These are phyloP conservation scores for Phoxinus phoxinus DNA, from an alignment of 2,113 vertebrate species.

Conservation along the genomic window DNA sequence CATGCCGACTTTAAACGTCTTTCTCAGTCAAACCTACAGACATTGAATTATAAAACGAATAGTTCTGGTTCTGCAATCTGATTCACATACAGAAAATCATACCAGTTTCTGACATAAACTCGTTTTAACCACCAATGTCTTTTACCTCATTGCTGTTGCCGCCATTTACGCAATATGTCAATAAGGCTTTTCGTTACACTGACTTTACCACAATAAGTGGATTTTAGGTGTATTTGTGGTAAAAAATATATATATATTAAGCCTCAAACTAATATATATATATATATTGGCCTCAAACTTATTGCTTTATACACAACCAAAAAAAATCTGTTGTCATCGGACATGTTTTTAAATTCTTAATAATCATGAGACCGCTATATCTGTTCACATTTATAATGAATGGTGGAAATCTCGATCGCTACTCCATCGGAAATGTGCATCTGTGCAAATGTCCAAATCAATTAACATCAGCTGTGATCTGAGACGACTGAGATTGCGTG, in stretches of 20 bases:
- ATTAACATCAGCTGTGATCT: neutral
- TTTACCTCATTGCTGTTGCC: neutral
- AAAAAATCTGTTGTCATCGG: neutral
- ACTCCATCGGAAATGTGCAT: neutral
- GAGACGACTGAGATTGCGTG: neutral
- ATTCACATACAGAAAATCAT: neutral
- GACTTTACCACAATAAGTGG: neutral
- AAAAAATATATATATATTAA: too few species aligned
- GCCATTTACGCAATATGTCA: neutral
- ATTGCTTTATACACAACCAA: neutral
- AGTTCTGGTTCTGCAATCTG: neutral
- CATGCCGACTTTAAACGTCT: too few species aligned
- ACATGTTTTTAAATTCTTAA: neutral
- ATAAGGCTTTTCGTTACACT: neutral
- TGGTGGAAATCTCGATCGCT: neutral
- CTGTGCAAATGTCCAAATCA: neutral
- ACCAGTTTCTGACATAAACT: neutral
- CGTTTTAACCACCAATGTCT: neutral
- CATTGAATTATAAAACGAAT: neutral
- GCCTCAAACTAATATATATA: too few species aligned
- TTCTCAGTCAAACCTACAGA: neutral
- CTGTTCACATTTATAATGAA: conserved; percentile 19
- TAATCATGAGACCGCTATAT: neutral
- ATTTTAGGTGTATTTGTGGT: neutral
- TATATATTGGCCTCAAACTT: neutral